These are phyloP conservation scores for Galagoides demidoff DNA, from an alignment of 2,797 vertebrate genomes.

Conservation along the genomic window DNA sequence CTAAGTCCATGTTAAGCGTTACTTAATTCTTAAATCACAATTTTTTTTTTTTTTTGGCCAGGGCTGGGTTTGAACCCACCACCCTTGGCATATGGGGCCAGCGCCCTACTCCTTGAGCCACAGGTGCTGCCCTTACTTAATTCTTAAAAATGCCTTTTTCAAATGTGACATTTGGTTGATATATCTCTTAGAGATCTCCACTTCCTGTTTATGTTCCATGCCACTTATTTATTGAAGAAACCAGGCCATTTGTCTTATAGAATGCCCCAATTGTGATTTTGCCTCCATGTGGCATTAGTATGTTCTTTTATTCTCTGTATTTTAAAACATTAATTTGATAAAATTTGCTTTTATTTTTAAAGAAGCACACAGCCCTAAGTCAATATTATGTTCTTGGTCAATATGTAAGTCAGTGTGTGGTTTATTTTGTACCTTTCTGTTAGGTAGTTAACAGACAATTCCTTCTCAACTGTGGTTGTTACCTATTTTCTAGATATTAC, in stretches of 20 bases:
- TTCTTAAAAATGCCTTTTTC: conserved; percentile 26
- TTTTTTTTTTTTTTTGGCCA: no score
- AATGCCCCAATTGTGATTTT: conserved; percentile 47
- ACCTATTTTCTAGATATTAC: conserved; percentile 1
- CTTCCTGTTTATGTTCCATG: neutral
- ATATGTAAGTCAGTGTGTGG: conserved; percentile 2
- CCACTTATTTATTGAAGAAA: conserved; percentile 34
- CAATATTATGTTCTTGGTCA: conserved; percentile 10
- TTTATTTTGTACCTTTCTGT: neutral
- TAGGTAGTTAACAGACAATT: neutral
- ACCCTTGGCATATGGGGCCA: no score
- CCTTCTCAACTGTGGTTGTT: neutral
- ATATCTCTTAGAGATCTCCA: conserved; percentile 22
- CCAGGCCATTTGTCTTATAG: neutral
- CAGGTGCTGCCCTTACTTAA: no score
- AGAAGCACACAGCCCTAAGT: neutral
- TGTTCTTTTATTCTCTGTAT: conserved; percentile 7
- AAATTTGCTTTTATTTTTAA: conserved; percentile 59
- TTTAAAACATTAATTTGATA: conserved; percentile 43
- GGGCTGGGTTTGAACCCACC: no score
- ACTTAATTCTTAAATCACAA: neutral
- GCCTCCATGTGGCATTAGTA: neutral
- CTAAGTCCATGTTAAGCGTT: neutral
- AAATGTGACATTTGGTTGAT: conserved; percentile 5
- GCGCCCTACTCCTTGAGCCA: no score